Evolutionary conservation across 2,797 vertebrate species (phyloP).

Genomic region (Acanthurus leucopareius): DNA sequence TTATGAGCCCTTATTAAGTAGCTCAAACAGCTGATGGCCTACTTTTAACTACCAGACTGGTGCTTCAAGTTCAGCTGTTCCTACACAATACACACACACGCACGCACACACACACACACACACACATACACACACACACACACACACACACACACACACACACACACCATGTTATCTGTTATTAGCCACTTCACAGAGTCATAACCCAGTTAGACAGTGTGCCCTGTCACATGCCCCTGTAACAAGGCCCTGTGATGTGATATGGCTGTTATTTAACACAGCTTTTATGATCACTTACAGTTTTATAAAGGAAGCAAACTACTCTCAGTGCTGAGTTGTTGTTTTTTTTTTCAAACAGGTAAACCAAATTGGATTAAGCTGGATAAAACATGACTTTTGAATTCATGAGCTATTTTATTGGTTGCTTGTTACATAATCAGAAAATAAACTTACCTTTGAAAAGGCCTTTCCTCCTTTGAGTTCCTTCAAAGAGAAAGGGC

Average conservation of each 20-base stretch:
- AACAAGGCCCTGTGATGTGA: conserved; percentile 12
- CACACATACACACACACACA: background rate
- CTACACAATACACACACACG: background rate
- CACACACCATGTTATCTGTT: background rate
- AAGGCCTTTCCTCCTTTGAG: conserved; percentile 77
- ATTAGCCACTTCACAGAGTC: conserved; percentile 13
- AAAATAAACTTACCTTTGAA: conserved; percentile 65
- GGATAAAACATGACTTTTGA: background rate
- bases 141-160: conserved; percentile 7
- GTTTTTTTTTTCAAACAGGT: background rate
- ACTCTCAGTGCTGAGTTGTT: background rate
- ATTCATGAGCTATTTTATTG: background rate
- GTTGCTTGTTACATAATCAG: background rate
- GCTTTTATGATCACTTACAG: conserved; percentile 24
- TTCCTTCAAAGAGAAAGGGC: conserved; percentile 58
- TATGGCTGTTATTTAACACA: conserved; percentile 1
- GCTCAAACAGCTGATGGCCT: background rate
- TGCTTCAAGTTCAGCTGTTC: background rate
- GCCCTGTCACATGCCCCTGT: conserved; percentile 22
- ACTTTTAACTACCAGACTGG: background rate
- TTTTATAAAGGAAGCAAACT: background rate
- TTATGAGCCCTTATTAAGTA: background rate
- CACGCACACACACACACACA: background rate
- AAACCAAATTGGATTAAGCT: background rate
- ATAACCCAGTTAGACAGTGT: conserved; percentile 59